Base-by-base conservation (phyloP, 2,113 vertebrate species). In the Sula dactylatra region DNA sequence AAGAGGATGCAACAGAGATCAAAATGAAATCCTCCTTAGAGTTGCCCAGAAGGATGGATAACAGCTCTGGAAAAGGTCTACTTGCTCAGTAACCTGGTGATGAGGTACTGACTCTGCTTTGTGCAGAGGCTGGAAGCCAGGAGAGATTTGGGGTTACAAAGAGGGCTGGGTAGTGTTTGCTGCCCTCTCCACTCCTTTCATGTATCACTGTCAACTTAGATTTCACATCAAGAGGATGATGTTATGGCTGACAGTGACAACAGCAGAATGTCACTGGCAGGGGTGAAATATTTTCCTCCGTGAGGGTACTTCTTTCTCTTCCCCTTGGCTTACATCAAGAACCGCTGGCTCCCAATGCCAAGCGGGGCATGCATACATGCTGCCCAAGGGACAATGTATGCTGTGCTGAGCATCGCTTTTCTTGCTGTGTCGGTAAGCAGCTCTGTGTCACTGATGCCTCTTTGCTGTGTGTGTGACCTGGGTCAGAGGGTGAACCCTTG, bases 151-250 rank as follows among this genome's bases (percentile, higher is more conserved):
- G 36, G 42, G 67, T 84, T 78, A 70, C 72, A 45, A 18, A 77
- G 72, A 78, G 80, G 70, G 70, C 44, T 83, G 86, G 52, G 64
- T 67, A 93, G 66, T 44, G 44, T 70, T 69, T 81, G 54, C 85
- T 11, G 34, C 62, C 66, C 70, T 93, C 76, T 90, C 40, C 0
- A 2, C 27, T 94, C 85, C 86, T 65, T 80, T 71, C 56, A 42
- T 54, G 11, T 83, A 34, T 86, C 80, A 7, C 90, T 92, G 95
- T 95, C 92, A 95, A 32, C 56, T 96, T 66, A 8, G 64, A 96
- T 94, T 96, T 88, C 71, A 34, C 55, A 52, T 82, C 36, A 25
- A 19, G 62, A 64, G 61, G 38, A 19, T 89, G 94, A 91, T 88
- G 71, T 44, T 90, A 27, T 72, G 90, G 70, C 88, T 86, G 58